Evolutionary conservation across 2,113 vertebrate species (phyloP).

Genomic region (Corvus moneduloides): DNA sequence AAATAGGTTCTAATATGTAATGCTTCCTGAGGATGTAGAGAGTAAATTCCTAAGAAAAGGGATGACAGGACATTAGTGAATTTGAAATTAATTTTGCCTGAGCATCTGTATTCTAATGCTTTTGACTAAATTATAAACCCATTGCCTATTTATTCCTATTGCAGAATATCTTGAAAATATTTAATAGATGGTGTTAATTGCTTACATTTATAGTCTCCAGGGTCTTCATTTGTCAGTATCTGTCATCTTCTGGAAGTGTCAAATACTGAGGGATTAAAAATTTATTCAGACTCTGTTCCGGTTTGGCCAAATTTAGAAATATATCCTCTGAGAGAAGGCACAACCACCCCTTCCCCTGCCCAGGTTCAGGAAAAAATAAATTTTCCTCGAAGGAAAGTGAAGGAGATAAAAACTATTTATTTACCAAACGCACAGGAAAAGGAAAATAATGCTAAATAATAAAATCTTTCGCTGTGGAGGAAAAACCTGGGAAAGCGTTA

Average conservation of each 20-base stretch:
- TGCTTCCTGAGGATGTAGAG: background rate
- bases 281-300: background rate
- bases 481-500: too few relatives aligned
- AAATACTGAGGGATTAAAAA: background rate
- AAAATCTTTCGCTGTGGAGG: too few relatives aligned
- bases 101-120: background rate
- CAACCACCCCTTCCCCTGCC: too few relatives aligned
- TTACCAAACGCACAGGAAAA: too few relatives aligned
- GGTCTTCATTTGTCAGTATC: background rate
- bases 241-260: background rate
- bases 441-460: too few relatives aligned
- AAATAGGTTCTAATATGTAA: background rate
- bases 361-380: too few relatives aligned
- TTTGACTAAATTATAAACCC: background rate
- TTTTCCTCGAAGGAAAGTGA: too few relatives aligned
- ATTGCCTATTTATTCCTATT: background rate
- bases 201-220: background rate
- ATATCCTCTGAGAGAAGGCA: too few relatives aligned
- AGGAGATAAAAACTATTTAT: too few relatives aligned
- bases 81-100: background rate
- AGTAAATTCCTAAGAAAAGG: background rate
- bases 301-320: too few relatives aligned
- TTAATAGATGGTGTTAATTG: background rate
- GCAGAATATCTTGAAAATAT: background rate
- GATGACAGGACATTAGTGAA: background rate